Evolutionary conservation across 2,797 vertebrate genomes (phyloP), one percentile per base, ranked within the genome.

Genomic region (Limnodromus scolopaceus): DNA sequence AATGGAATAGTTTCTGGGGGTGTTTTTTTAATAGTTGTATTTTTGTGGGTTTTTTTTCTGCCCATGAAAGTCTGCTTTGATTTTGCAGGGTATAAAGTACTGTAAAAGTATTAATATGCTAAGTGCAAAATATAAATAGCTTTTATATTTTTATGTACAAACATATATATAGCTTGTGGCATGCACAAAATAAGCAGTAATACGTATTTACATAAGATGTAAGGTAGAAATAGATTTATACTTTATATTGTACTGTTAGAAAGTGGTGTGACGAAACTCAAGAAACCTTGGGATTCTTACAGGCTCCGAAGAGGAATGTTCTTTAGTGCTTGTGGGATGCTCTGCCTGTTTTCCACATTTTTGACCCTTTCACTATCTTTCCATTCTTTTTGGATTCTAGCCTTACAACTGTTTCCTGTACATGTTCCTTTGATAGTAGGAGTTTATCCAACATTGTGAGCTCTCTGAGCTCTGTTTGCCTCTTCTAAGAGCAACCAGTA

Each of bases 131-230:
- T 27, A 72, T 6, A 43, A 87, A 18, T n/a, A 27, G 10, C 7
- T 16, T 80, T 49, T 28, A 15, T 51, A 3, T 19, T 24, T 71
- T 34, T 55, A 7, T 45, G 3, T 84, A 8, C 19, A 70, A 75
- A 61, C 46, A 14, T 2, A 1, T 41, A 3, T 54, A 4, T 8
- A 61, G 5, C 16, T 92, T n/a, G 24, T 76, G 38, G 6, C 8
- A 2, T 66, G 39, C 13, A 54, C 10, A 55, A 60, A 66, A 61
- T 18, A 51, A 32, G 15, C 25, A 58, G 10, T 27, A 68, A 20
- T 64, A 38, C 2, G 3, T 25, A 6, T 38, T 79, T 79, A 3
- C 0, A 0, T 32, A 65, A 78, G 9, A 6, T 57, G 5, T 46
- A 34, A 55, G 30, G 34, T 64, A 70, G 68, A 87, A 85, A 51